phyloP scores from a whole-genome alignment of 2,113 vertebrate species.

The Sturnus vulgaris region DNA sequence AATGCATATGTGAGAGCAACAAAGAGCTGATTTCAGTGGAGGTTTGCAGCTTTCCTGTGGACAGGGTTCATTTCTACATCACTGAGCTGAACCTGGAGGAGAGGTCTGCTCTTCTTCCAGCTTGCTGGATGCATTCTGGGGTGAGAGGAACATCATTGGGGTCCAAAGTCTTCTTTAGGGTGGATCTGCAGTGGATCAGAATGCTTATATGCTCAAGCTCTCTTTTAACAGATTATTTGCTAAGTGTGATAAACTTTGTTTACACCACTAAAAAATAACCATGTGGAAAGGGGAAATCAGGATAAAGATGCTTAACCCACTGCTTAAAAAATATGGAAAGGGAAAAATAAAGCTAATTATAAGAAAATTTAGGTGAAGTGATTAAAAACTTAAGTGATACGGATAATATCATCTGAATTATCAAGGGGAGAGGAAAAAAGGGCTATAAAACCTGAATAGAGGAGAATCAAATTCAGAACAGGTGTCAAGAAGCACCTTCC shows the following conservation, averaged over 20 bases:
- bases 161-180: background rate
- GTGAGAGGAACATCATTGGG: background rate
- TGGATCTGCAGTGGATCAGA: background rate
- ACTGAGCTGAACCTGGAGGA: background rate
- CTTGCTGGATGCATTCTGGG: background rate
- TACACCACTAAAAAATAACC: background rate
- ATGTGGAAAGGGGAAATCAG: background rate
- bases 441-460: slow-evolving; percentile 38
- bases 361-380: background rate
- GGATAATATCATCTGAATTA: slow-evolving; percentile 10
- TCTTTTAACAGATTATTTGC: background rate
- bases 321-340: background rate
- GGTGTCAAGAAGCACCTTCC: slow-evolving; percentile 38
- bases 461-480: slow-evolving; percentile 13
- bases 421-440: background rate
- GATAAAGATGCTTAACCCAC: background rate
- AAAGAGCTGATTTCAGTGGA: background rate
- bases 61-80: background rate
- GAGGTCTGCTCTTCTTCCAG: background rate
- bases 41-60: background rate
- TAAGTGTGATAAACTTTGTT: background rate
- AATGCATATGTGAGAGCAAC: background rate
- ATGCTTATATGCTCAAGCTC: background rate
- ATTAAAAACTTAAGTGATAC: background rate
- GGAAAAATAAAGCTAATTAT: background rate